These are phyloP conservation scores for Electrona antarctica DNA, from an alignment of 2,113 vertebrate genomes.

Conservation along the genomic window DNA sequence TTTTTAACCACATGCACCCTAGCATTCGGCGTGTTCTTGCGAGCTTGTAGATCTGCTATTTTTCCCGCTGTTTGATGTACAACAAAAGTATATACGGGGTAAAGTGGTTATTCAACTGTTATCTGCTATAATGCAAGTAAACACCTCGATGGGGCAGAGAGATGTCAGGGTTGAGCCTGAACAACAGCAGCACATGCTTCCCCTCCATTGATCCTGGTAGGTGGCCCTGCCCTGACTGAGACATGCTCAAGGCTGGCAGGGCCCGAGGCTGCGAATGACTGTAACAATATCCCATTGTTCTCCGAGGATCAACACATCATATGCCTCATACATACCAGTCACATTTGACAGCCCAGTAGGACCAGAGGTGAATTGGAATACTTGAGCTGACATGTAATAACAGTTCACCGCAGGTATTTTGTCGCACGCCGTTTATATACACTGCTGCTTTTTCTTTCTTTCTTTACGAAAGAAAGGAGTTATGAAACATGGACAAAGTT, in stretches of 20 bases:
- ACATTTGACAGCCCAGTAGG: slow-evolving; percentile 37
- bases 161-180: not conserved
- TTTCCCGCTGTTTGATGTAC: no score
- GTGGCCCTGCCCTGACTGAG: slow-evolving; percentile 34
- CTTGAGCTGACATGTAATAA: slow-evolving; percentile 45
- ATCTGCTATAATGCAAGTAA: not conserved
- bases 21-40: no score
- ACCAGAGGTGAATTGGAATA: slow-evolving; percentile 44
- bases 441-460: not conserved
- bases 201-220: not conserved
- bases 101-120: not conserved
- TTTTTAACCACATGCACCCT: no score
- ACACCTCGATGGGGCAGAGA: slow-evolving; percentile 3
- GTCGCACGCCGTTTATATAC: not conserved
- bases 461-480: no score
- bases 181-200: not conserved
- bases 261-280: slow-evolving; percentile 54
- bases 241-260: slow-evolving; percentile 56
- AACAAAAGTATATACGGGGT: no score
- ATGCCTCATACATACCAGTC: slow-evolving; percentile 56
- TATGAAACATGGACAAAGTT: slow-evolving; percentile 29
- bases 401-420: slow-evolving; percentile 9
- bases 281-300: slow-evolving; percentile 75
- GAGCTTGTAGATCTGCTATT: no score
- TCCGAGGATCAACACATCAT: slow-evolving; percentile 71